Evolutionary conservation across 2,797 vertebrate species (phyloP), one percentile per base, ranked within the genome.

Genomic region (Aplochiton taeniatus): DNA sequence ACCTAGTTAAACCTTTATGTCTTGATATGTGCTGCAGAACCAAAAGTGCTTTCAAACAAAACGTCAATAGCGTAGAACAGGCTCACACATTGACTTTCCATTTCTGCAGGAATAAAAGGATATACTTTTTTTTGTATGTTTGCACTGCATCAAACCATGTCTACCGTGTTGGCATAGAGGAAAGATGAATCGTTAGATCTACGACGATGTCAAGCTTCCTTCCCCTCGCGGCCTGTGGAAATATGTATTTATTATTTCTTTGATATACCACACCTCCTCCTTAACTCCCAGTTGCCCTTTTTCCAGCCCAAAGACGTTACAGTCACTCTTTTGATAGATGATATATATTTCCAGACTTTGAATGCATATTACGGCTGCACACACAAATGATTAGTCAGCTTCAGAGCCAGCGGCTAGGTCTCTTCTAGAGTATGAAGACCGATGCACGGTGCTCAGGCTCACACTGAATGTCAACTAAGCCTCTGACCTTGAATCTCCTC

Each of bases 331-430:
- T 77, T 88, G 88, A 90, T 90, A 81, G 86, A 89, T 89, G 85
- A 78, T 83, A 73, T 87, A 79, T 87, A 75, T 87, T 88, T 88
- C 80, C 80, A 84, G 81, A 83, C 83, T 85, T 83, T 87, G 78
- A 87, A 82, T 83, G 78, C 81, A 85, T 79, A 87, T 87, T 85
- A 87, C 73, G 65, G 70, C 79, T 70, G 83, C 79, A 85, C 79
- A 83, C 72, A 82, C 80, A 83, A 85, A 84, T 88, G 85, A 88
- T 90, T 86, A 89, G 82, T 89, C 87, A 88, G 85, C 86, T 77
- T 47, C 50, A 65, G 78, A 70, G 76, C 83, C 73, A 68, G 70
- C 51, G 80, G 80, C 83, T 76, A 65, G 69, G 68, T 80, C 71
- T 74, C 71, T 76, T 63, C 31, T 31, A 31, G 31, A 2, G 68